A percentile compares a stretch with the other conserved stretches of the same genome.
phyloP scores from a whole-genome alignment of 2,113 vertebrate species.

The Heterotis niloticus region DNA sequence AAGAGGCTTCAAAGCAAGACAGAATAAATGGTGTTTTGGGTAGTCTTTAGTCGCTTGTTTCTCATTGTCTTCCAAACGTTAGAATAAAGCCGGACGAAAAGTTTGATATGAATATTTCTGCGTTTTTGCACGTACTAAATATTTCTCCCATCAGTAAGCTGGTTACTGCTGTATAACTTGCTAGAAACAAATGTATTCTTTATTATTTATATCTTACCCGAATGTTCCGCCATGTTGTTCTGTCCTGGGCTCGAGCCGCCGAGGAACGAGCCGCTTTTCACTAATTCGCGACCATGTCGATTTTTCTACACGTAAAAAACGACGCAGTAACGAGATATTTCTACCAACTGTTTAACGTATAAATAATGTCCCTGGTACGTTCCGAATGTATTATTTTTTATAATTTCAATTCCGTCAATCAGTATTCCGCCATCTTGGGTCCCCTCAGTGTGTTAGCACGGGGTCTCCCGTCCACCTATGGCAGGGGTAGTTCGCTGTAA shows the following conservation, averaged over 20 bases:
- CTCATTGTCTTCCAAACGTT: constrained; percentile 17
- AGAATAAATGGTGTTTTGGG: constrained; percentile 14
- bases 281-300: constrained; percentile 46
- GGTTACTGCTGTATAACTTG: neutral
- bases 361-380: constrained; percentile 55
- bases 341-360: constrained; percentile 42
- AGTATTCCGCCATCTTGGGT: constrained; percentile 93
- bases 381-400: constrained; percentile 53
- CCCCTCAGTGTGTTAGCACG: constrained; percentile 80
- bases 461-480: constrained; percentile 80
- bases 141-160: neutral
- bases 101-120: neutral
- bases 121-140: neutral
- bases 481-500: constrained; percentile 76
- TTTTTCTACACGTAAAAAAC: constrained; percentile 42
- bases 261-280: constrained; percentile 50
- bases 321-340: constrained; percentile 42
- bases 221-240: constrained; percentile 82
- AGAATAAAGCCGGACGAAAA: neutral
- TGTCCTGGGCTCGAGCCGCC: constrained; percentile 59
- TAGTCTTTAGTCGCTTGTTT: neutral
- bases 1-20: neutral
- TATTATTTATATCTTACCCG: constrained; percentile 58
- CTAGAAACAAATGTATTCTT: constrained; percentile 10
- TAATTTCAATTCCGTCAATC: constrained; percentile 73